Evolutionary conservation across 2,797 vertebrate species (phyloP), one percentile per base, ranked within the genome.

Genomic region (Acanthornis magna): DNA sequence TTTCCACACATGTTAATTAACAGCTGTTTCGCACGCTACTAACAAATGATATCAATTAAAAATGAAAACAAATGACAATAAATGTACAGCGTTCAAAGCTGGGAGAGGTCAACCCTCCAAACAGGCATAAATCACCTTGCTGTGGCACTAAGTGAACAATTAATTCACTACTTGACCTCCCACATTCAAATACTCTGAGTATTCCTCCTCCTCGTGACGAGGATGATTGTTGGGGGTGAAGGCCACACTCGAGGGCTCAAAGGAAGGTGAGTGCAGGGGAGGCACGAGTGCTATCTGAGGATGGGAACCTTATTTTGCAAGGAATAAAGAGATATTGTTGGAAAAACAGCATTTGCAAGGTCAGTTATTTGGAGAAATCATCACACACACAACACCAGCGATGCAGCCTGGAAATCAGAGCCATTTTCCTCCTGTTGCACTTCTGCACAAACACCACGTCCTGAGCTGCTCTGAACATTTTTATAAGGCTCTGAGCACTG

Each of bases 51-150:
- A 70, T 8, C 18, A 17, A 93, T 93, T 89, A 92, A 78, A 94
- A 96, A 91, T 5, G 70, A 72, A 81, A 95, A 82, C 78, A 95
- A 83, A 82, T 51, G 5, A 66, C 76, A 85, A 66, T 13, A 90
- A 95, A 75, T 3, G 22, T 6, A 6, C 16, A 76, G 81, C 51
- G 34, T 25, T 85, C 80, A 34, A 34, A 47, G 80, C 89, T 82
- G 63, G 12, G 58, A 79, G 77, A 62, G 62, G 77, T 66, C 73
- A 90, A 5, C 27, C 79, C 65, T 54, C 16, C 7, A 57, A 83
- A 29, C 5, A 62, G 70, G n/a, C 54, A 91, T 29, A n/a, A 91
- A 92, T 91, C 91, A 70, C 61, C 85, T 80, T 26, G 13, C 0
- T 36, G 85, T 4, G 3, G 74, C 71, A 91, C 5, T 7, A 42